Evolutionary conservation across 1,140 invertebrate species (phyloP), one percentile per base, ranked within the genome.

Genomic region (Atta cephalotes): DNA sequence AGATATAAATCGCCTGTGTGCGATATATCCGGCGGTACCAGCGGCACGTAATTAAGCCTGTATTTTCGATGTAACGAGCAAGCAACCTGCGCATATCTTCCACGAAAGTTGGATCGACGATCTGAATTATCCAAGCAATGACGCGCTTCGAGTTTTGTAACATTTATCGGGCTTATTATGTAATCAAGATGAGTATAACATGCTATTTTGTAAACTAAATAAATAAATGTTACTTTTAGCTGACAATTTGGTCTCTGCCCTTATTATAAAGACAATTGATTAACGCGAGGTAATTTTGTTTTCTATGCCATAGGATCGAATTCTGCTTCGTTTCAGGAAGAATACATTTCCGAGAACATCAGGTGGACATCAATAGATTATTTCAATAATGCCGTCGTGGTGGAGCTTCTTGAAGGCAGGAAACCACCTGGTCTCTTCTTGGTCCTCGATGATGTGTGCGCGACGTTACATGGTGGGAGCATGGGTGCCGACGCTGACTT

Each of bases 331-430:
- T 94, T 95, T 6, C 92, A 97, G 96, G 97, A 97, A 92, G 97
- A 97, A 91, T 97, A 97, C 92, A 95, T 97, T 2, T 94, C 96
- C 76, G 97, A 98, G 94, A 97, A 97, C 60, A 97, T 98, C 72
- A 95, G 96, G 91, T 98, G 97, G 97, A 96, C 96, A 7, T 96
- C 96, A n/a, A 97, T 98, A 86, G 97, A 97, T 35, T 98, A 97
- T 93, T 97, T 97, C 94, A 97, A 98, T 94, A 98, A 98, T 91
- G 96, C 97, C 88, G 94, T 97, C 74, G 97, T 97, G 60, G 97
- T 97, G 87, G 97, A 98, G 91, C 93, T 98, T 71, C 97, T 98
- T 71, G 96, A 95, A 93, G 95, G 94, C 5, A 96, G 96, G 92
- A 92, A 94, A 78, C 96, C 96, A 10, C 96, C 96, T 77, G 97